phyloP scores from a whole-genome alignment of 2,797 vertebrate genomes.

The Typhlichthys subterraneus region DNA sequence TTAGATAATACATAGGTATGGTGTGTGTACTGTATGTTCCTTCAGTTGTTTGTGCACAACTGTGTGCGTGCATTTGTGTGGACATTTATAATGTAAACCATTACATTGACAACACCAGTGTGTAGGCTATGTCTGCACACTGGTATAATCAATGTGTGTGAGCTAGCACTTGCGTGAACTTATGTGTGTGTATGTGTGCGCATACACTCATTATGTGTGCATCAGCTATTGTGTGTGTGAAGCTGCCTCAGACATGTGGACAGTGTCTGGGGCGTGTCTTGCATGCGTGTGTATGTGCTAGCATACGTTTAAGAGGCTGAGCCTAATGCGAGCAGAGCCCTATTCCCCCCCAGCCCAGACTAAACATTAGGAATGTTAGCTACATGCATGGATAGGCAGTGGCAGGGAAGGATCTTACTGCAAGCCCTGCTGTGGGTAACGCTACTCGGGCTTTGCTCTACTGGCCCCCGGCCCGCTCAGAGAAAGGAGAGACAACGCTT shows the following conservation, averaged over 20 bases:
- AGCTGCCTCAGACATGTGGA: conserved; percentile 83
- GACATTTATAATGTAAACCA: too few species aligned
- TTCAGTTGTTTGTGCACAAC: conserved; percentile 5
- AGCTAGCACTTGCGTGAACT: conserved; percentile 41
- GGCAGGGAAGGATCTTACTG: conserved; percentile 37
- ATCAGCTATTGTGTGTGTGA: not conserved
- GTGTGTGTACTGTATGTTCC: not conserved
- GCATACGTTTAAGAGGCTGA: conserved; percentile 76
- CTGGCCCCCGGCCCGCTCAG: conserved; percentile 57
- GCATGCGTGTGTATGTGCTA: conserved; percentile 13
- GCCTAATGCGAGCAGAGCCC: conserved; percentile 37
- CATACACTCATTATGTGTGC: conserved; percentile 35
- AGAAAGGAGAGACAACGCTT: conserved; percentile 56
- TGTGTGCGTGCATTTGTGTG: not conserved
- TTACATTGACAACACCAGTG: not conserved
- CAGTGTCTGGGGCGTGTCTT: conserved; percentile 76
- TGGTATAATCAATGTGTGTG: conserved; percentile 3
- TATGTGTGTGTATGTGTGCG: conserved; percentile 30
- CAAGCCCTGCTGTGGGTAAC: conserved; percentile 72
- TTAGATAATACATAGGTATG: too few species aligned
- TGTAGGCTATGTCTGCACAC: not conserved
- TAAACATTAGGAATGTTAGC: conserved; percentile 60
- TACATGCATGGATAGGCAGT: conserved; percentile 35
- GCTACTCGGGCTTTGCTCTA: conserved; percentile 74
- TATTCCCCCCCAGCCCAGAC: conserved; percentile 53